phyloP scores from a whole-genome alignment of 2,113 vertebrate species.

The mouse (Mus musculus) region GRCm39 chr1:24565501-24566000 shows the following conservation, averaged over 20 bases:
- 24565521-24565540: conserved; percentile 87
- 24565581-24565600: conserved; percentile 89
- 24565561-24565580: conserved; percentile 85
- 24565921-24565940: conserved; percentile 19
- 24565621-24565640: neutral
- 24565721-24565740: neutral
- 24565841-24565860: neutral
- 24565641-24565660: neutral
- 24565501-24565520: conserved; percentile 81
- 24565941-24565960: neutral
- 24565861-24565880: neutral
- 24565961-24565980: neutral
- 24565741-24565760: neutral
- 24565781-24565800: neutral
- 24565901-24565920: neutral
- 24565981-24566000: neutral
- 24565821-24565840: neutral
- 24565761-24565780: neutral
- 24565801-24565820: neutral
- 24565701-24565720: neutral
- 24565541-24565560: conserved; percentile 83
- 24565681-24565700: neutral
- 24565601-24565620: conserved; percentile 63
- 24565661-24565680: neutral
- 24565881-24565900: conserved; percentile 41